Evolutionary conservation across 2,888 invertebrate species (phyloP).

Genomic region (Masnerella sp.): DNA sequence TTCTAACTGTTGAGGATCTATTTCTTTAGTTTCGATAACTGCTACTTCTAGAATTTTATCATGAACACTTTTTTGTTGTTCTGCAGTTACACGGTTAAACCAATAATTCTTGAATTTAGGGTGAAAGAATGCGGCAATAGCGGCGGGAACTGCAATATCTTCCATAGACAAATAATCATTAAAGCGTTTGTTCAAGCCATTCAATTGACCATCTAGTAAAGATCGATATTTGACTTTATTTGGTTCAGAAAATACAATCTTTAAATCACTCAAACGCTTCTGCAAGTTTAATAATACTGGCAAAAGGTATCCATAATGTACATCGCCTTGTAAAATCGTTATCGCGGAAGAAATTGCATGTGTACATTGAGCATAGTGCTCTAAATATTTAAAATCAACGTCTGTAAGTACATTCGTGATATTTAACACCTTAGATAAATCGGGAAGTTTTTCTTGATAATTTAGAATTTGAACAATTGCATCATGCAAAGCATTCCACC

Average conservation of each 20-base stretch:
- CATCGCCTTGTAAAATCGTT: too few species aligned
- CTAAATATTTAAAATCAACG: conserved; percentile 9
- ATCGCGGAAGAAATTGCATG: neutral
- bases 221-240: too few species aligned
- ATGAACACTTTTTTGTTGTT: neutral
- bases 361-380: conserved; percentile 7
- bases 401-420: conserved; percentile 1
- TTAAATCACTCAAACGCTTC: too few species aligned
- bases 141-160: conserved; percentile 3
- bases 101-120: conserved; percentile 4
- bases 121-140: conserved; percentile 8
- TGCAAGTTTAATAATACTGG: too few species aligned
- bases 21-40: neutral
- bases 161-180: neutral
- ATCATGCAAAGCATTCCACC: conserved; percentile 14
- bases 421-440: neutral
- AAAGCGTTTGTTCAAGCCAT: conserved; percentile 2
- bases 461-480: conserved; percentile 2
- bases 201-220: too few species aligned
- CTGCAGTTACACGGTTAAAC: neutral
- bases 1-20: neutral
- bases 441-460: neutral
- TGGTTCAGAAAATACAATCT: too few species aligned
- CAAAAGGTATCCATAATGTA: too few species aligned
- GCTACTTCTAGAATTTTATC: conserved; percentile 9